Base-by-base conservation (phyloP, 2,888 invertebrate genomes). In the Amphipoea lucens region DNA sequence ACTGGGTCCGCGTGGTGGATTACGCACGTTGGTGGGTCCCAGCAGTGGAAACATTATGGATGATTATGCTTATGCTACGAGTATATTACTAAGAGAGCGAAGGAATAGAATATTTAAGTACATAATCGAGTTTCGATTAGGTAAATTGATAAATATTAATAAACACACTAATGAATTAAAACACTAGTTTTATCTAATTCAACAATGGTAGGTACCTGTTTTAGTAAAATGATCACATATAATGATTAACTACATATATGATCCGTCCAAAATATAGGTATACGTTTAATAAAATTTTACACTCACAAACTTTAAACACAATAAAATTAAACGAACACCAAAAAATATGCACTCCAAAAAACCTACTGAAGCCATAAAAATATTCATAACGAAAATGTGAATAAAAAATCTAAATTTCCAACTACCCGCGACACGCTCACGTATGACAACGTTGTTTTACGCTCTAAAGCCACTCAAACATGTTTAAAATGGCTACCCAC, bases 381-480 rank as follows among this genome's bases (percentile, higher is more conserved):
- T 74, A 75, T 85, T 81, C 81, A 78, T 70, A 67, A 51, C 62
- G 12, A 68, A 76, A 84, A 77, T 66, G 23, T 7, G 3, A 23
- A 48, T 6, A 51, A 60, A 66, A 81, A 70, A 78, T 65, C 81
- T 57, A 77, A 80, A 79, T 81, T 74, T 76, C 54, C 48, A 78
- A 74, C 77, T 74, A 69, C 63, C 29, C 66, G 20, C 40, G 20
- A 57, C 72, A 75, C 42, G 29, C 45, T 74, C 72, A 45, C 54
- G 81, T 83, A 69, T 84, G 74, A 73, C 78, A 83, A 82, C 42
- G 68, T 85, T 72, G 82, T 85, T 90, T 90, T 76, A 87, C 83
- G 83, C 78, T 88, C 76, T 75, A 78, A 20, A 72, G 62, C 76
- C 42, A 78, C 76, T 80, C 86, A 90, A 89, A 89, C 84, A 85